A percentile compares a stretch with the other conserved stretches of the same genome.
Conservation (phyloP, 2,888 invertebrate genomes). For the Spisula solida region DNA sequence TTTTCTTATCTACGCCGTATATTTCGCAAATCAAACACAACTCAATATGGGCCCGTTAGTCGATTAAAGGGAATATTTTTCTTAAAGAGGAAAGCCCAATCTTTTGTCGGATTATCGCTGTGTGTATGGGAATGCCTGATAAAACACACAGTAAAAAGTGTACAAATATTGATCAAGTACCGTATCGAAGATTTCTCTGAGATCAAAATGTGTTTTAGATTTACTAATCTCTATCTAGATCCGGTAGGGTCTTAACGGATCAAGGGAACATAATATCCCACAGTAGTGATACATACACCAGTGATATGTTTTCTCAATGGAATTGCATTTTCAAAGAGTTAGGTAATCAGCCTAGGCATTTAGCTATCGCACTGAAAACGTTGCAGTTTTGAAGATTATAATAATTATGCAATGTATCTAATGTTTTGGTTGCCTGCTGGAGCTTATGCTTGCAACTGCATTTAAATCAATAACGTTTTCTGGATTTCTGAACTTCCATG, state of each 20-base stretch:
- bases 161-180: constrained; percentile 59
- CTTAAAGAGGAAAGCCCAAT: constrained; percentile 43
- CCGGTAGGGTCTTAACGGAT: constrained; percentile 53
- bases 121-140: constrained; percentile 57
- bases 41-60: constrained; percentile 46
- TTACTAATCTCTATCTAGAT: constrained; percentile 49
- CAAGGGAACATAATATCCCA: constrained; percentile 53
- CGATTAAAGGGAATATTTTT: constrained; percentile 58
- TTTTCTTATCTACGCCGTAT: constrained; percentile 50
- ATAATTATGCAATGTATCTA: not conserved
- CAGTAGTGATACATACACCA: constrained; percentile 34
- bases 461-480: not conserved
- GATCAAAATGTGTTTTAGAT: constrained; percentile 59
- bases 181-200: constrained; percentile 52
- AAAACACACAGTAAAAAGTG: constrained; percentile 55
- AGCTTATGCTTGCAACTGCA: not conserved
- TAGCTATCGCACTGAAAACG: constrained; percentile 18
- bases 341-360: constrained; percentile 20
- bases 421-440: not conserved
- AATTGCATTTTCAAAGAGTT: constrained; percentile 39
- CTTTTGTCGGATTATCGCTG: constrained; percentile 51
- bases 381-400: constrained; percentile 6
- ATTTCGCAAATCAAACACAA: constrained; percentile 55
- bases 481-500: not conserved
- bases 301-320: constrained; percentile 44